Conservation (phyloP, 2,888 invertebrate species). For the Drosophila gaucha region DNA sequence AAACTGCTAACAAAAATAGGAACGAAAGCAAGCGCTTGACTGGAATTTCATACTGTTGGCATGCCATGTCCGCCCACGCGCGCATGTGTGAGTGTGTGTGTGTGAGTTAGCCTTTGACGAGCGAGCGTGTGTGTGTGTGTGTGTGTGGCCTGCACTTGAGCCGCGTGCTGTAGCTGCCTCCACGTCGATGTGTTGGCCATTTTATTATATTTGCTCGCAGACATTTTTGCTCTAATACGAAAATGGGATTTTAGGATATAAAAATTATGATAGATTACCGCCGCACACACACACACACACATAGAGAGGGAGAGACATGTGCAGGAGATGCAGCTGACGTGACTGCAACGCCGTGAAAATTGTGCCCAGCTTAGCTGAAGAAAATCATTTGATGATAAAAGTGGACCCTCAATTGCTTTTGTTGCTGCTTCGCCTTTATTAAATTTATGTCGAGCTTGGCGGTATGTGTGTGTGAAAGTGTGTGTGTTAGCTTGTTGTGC, state of each 20-base stretch:
- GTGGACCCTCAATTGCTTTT: slow-evolving; percentile 74
- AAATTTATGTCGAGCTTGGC: slow-evolving; percentile 51
- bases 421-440: slow-evolving; percentile 52
- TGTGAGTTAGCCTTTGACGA: slow-evolving; percentile 1
- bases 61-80: slow-evolving; percentile 50
- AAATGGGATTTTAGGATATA: slow-evolving; percentile 83
- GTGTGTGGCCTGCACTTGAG: slow-evolving; percentile 49
- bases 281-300: slow-evolving; percentile 49
- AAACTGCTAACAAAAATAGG: slow-evolving; percentile 52
- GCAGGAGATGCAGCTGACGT: slow-evolving; percentile 38
- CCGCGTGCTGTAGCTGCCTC: slow-evolving; percentile 30
- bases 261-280: slow-evolving; percentile 83
- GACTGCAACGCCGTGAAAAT: slow-evolving; percentile 64
- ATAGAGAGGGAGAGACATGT: slow-evolving; percentile 9
- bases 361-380: slow-evolving; percentile 58
- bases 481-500: not conserved
- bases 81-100: slow-evolving; percentile 14
- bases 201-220: slow-evolving; percentile 81
- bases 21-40: slow-evolving; percentile 73
- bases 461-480: too few species aligned
- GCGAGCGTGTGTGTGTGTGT: slow-evolving; percentile 33
- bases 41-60: slow-evolving; percentile 77
- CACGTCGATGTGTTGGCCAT: slow-evolving; percentile 72
- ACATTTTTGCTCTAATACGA: slow-evolving; percentile 82
- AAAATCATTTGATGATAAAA: slow-evolving; percentile 77